Base-by-base conservation (phyloP, 2,888 invertebrate species). In the Diachrysia chrysitis region DNA sequence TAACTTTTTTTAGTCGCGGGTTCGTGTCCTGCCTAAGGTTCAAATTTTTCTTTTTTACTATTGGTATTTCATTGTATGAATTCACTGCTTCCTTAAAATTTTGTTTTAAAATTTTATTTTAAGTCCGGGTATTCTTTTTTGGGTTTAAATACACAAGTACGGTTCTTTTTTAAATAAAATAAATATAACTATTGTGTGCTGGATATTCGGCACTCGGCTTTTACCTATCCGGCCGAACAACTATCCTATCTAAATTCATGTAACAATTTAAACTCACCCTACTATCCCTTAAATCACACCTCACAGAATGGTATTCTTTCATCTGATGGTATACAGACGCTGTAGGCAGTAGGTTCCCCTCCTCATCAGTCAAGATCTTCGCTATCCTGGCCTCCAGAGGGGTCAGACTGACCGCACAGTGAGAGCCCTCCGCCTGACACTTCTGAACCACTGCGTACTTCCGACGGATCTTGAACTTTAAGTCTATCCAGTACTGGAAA, bases 401-500 rank as follows among this genome's bases (percentile, higher is more conserved):
- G n/a, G 29, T 76, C 12, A 85, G 60, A 6, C 29, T 66, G 12
- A 77, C 19, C 0, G 62, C 48, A 19, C 78, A 76, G 62, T 67
- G 64, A 0, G 60, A 62, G 0, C 81, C 79, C 16, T 80, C 74
- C 0, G 58, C 17, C 17, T 62, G 64, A 19, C 78, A 78, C 25
- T 64, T 71, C 46, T 76, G 74, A 7, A 76, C 54, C 0, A 73
- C 66, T 0, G 76, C 58, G 25, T 83, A 82, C 23, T 83, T 85
- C 5, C 84, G 82, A 2, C 85, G 79, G 4, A 82, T 62, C 48
- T 82, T 83, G 64, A 80, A 83, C 32, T 84, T 84, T 6, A 80
- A 29, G 19, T 84, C 80, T 0, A 71, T 65, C 84, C 84, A 84
- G 53, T 84, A 84, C 85, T 85, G 73, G 0, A 76, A 80, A 35